phyloP scores from a whole-genome alignment of 2,888 invertebrate genomes.

The Conus canariensis region DNA sequence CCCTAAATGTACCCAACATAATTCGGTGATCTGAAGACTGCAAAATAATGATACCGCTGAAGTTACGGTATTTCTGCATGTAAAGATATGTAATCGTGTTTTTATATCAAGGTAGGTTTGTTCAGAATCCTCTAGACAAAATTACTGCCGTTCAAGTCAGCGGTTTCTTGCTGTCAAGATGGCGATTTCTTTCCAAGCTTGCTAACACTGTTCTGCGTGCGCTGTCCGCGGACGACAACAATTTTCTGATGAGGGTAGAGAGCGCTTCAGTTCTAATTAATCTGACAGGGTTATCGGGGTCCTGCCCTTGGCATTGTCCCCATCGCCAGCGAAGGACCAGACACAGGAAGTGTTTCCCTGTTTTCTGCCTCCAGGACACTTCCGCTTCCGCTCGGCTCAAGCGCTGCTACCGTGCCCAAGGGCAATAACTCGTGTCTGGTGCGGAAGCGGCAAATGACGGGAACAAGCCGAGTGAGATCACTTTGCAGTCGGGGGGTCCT shows the following conservation, averaged over 20 bases:
- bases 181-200: no score
- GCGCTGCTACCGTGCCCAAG: constrained; percentile 25
- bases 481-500: constrained; percentile 28
- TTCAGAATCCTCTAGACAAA: no score
- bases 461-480: constrained; percentile 30
- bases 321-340: not conserved
- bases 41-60: no score
- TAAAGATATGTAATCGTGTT: no score
- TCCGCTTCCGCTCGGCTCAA: constrained; percentile 24
- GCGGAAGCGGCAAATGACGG: constrained; percentile 36
- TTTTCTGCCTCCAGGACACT: constrained; percentile 26
- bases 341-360: not conserved
- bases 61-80: no score
- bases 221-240: not conserved
- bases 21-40: no score
- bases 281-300: not conserved
- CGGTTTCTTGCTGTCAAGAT: no score
- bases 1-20: no score
- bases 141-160: no score
- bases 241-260: not conserved
- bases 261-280: not conserved
- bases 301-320: not conserved
- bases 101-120: no score
- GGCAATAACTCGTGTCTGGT: constrained; percentile 36
- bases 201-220: not conserved